phyloP scores from a whole-genome alignment of 2,797 vertebrate genomes.

The Rhinophrynus dorsalis region DNA sequence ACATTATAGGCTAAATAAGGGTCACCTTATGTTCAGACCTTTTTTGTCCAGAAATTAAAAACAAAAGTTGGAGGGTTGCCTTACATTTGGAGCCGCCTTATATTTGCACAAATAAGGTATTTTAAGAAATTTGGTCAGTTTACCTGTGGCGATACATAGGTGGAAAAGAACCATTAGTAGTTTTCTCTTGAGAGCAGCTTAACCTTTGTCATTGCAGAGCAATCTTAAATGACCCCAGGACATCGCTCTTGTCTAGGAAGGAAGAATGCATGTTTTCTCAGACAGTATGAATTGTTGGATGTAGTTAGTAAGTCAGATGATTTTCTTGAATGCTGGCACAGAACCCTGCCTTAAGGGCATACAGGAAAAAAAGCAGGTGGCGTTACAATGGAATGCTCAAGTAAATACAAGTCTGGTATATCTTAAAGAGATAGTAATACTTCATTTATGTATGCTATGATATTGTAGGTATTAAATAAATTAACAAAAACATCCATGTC shows the following conservation, averaged over 20 bases:
- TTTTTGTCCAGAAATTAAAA: no score
- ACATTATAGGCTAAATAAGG: no score
- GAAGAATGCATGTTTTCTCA: slow-evolving; percentile 39
- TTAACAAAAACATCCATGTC: no score
- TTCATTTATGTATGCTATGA: no score
- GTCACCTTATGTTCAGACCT: no score
- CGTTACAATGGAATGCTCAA: slow-evolving; percentile 20
- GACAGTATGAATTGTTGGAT: slow-evolving; percentile 23
- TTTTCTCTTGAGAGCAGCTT: slow-evolving; percentile 32
- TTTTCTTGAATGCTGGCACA: slow-evolving; percentile 30
- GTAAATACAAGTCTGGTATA: slow-evolving; percentile 27
- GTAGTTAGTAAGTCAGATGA: slow-evolving; percentile 6
- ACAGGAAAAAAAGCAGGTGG: slow-evolving; percentile 26
- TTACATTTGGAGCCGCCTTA: no score
- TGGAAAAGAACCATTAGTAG: slow-evolving; percentile 3
- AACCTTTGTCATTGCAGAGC: slow-evolving; percentile 38
- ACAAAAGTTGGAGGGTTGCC: no score
- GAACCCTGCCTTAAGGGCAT: background rate
- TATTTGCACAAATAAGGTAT: no score
- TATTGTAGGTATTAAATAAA: no score
- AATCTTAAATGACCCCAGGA: slow-evolving; percentile 33
- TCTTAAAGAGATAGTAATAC: no score
- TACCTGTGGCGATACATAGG: background rate
- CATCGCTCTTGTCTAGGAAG: slow-evolving; percentile 33
- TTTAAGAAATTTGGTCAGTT: no score